Conservation (phyloP, 2,797 vertebrate species). For the Cynopterus sphinx region DNA sequence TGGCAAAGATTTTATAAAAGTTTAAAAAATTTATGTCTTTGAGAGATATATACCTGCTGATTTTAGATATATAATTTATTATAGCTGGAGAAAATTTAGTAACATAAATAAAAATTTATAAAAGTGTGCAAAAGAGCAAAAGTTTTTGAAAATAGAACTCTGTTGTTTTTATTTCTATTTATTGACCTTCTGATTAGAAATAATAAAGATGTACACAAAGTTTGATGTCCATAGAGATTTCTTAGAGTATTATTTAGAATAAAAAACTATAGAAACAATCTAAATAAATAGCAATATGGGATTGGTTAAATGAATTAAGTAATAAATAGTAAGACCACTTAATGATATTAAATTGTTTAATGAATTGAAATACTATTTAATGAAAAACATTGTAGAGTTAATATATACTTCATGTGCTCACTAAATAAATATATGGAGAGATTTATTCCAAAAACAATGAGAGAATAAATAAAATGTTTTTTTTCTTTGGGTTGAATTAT, state of each 20-base stretch:
- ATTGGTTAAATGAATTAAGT: not conserved
- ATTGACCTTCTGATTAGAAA: not conserved
- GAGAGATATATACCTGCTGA: not conserved
- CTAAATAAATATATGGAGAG: not conserved
- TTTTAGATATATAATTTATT: not conserved
- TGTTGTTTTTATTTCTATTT: not conserved
- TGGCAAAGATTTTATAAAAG: not conserved
- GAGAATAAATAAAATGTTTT: not conserved
- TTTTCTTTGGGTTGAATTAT: not conserved
- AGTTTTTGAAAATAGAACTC: not conserved
- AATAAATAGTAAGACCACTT: not conserved
- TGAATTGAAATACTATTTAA: conserved; percentile 5
- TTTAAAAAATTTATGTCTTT: not conserved
- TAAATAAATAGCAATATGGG: not conserved
- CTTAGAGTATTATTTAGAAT: not conserved
- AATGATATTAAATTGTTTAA: not conserved
- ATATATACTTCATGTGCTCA: not conserved
- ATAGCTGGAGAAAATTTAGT: not conserved
- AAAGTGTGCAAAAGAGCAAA: not conserved
- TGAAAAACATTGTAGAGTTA: not conserved
- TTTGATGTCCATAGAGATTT: not conserved
- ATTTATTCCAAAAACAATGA: not conserved
- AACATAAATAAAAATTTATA: not conserved
- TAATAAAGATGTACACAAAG: not conserved
- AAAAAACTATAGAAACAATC: not conserved